Conservation (phyloP, 2,888 invertebrate genomes). For the Eupithecia insigniata region DNA sequence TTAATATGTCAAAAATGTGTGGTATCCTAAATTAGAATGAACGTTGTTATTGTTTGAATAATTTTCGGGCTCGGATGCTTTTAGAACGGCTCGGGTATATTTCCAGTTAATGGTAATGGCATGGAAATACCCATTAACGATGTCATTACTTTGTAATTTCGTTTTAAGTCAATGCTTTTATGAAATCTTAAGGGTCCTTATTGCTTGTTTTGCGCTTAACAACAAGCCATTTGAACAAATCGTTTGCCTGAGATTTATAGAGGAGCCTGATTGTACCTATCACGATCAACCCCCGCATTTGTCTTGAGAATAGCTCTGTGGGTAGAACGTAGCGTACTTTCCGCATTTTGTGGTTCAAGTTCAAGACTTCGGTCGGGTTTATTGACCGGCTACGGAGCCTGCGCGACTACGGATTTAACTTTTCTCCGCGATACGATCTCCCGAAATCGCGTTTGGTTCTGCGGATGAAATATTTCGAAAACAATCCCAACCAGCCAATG, state of each 20-base stretch:
- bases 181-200: constrained; percentile 14
- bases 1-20: not conserved
- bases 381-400: constrained; percentile 73
- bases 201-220: constrained; percentile 19
- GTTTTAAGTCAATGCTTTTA: constrained; percentile 5
- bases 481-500: constrained; percentile 20
- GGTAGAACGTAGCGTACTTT: constrained; percentile 53
- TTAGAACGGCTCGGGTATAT: not conserved
- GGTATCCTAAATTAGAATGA: not conserved
- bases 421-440: constrained; percentile 47
- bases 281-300: constrained; percentile 49
- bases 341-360: constrained; percentile 72
- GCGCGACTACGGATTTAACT: constrained; percentile 59
- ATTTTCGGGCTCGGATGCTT: not conserved
- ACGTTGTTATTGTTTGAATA: not conserved
- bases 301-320: constrained; percentile 52
- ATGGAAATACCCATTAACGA: constrained; percentile 18
- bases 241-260: constrained; percentile 46
- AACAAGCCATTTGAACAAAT: constrained; percentile 40
- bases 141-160: constrained; percentile 9
- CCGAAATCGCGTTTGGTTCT: constrained; percentile 42
- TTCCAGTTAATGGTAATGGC: constrained; percentile 9
- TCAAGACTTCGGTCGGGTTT: constrained; percentile 72
- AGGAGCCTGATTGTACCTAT: constrained; percentile 39
- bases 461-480: constrained; percentile 33